Base-by-base conservation (phyloP, 2,113 vertebrate species). In the Tapirus terrestris region DNA sequence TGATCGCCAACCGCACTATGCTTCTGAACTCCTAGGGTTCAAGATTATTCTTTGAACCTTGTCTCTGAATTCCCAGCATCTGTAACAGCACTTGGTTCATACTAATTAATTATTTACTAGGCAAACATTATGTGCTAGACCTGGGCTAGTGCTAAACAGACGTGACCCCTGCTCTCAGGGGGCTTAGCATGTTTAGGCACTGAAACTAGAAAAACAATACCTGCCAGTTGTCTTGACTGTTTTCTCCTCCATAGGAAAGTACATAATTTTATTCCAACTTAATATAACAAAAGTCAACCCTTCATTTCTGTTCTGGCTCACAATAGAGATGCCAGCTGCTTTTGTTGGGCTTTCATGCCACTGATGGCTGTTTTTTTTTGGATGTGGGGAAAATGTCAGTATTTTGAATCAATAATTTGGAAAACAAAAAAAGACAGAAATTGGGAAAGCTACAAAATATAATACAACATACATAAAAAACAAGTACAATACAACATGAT, bases 371-470 rank as follows among this genome's bases (percentile, higher is more conserved):
- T 39, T 89, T 88, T n/a, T 83, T 93, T 94, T 81, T 60, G 97
- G 68, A 53, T 16, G 27, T 65, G 58, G 27, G 36, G 45, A 79
- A 94, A 94, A 86, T 92, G 79, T 86, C 84, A 73, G 61, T 86
- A 58, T 84, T 76, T 95, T 96, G 60, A 95, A 84, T 79, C 63
- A 92, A 8, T 77, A 58, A 89, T 61, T 94, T 94, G 61, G 82
- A 23, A 81, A 91, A 85, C 61, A 76, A 76, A 87, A 93, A 33
- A 67, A 65, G 18, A 53, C 20, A 51, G 83, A 82, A 56, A 79
- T 56, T 88, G 51, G 67, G 27, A 93, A 87, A 65, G 33, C 23
- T 83, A 65, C 2, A 45, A 79, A 65, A 39, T 94, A 16, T 33
- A 93, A 60, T 27, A 36, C 12, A 81, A 21, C 33, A 73, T 8